Percentiles rank a stretch among this genome's conserved stretches.
Conservation (phyloP, 2,113 vertebrate genomes). For the Phalacrocorax brasilianus region DNA sequence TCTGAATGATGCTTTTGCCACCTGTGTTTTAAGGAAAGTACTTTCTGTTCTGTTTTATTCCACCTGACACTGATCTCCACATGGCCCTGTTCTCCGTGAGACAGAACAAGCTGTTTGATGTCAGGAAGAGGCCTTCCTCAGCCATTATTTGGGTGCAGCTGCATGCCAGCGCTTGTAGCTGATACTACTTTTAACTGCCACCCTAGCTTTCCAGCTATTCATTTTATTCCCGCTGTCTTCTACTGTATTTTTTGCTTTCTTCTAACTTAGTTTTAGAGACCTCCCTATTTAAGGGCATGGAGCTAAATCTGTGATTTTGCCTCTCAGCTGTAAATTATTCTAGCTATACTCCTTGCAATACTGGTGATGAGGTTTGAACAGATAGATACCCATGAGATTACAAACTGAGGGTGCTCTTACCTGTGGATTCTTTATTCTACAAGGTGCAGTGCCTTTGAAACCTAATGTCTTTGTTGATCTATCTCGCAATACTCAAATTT, state of each 20-base stretch:
- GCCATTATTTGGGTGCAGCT: not conserved
- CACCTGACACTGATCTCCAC: not conserved
- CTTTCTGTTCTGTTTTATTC: conserved; percentile 15
- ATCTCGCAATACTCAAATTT: not conserved
- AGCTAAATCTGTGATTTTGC: not conserved
- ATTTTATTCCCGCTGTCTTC: not conserved
- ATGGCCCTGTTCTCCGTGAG: not conserved
- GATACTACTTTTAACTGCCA: not conserved
- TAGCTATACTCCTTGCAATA: not conserved
- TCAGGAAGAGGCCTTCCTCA: not conserved
- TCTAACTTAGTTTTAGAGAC: not conserved
- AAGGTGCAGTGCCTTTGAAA: not conserved
- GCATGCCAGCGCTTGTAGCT: not conserved
- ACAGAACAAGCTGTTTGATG: not conserved
- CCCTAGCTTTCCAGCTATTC: not conserved
- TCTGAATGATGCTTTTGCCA: not conserved
- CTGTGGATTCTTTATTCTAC: not conserved
- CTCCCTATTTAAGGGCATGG: not conserved
- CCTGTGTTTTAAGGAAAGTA: not conserved
- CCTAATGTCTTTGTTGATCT: not conserved
- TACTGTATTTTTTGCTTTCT: not conserved
- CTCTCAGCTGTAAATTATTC: not conserved
- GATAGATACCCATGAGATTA: not conserved
- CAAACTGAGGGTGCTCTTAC: not conserved
- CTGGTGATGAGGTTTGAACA: not conserved